These are phyloP conservation scores for Colostygia pectinataria DNA, from an alignment of 2,888 invertebrate species.

Conservation along the genomic window DNA sequence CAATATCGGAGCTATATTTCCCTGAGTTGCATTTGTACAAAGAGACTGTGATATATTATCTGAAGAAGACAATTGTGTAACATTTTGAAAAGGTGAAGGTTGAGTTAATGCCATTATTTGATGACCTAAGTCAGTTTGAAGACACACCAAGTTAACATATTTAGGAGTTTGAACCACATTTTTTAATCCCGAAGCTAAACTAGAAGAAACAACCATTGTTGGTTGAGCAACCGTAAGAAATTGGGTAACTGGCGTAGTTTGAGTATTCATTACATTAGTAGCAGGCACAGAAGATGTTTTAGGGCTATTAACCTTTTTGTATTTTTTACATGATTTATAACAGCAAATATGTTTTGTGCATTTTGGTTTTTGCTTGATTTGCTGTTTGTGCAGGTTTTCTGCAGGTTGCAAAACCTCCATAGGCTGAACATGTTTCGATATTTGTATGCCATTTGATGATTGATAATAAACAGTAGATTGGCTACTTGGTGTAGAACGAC, in stretches of 20 bases:
- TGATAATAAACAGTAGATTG: constrained; percentile 5
- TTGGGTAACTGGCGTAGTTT: not conserved
- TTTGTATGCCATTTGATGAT: not conserved
- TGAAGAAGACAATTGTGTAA: not conserved
- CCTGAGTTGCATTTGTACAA: not conserved
- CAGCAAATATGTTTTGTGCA: too few relatives aligned
- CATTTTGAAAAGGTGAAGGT: not conserved
- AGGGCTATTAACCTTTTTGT: too few relatives aligned
- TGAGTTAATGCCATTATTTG: constrained; percentile 7
- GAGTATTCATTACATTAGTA: not conserved
- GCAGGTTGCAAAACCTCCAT: not conserved
- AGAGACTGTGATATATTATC: not conserved
- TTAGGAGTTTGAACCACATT: not conserved
- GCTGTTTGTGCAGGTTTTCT: too few relatives aligned
- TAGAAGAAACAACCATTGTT: not conserved
- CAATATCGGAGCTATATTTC: not conserved
- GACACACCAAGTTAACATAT: constrained; percentile 5
- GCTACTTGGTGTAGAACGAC: not conserved
- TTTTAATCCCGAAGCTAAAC: not conserved
- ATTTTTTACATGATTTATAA: too few relatives aligned
- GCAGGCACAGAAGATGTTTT: too few relatives aligned
- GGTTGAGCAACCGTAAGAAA: not conserved
- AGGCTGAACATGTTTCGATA: not conserved
- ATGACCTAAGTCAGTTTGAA: constrained; percentile 7
- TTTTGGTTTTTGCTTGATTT: too few relatives aligned